A percentile compares a stretch with the other conserved stretches of the same genome.
Evolutionary conservation across 2,113 vertebrate species (phyloP).

Genomic region (Sclerurus mexicanus): DNA sequence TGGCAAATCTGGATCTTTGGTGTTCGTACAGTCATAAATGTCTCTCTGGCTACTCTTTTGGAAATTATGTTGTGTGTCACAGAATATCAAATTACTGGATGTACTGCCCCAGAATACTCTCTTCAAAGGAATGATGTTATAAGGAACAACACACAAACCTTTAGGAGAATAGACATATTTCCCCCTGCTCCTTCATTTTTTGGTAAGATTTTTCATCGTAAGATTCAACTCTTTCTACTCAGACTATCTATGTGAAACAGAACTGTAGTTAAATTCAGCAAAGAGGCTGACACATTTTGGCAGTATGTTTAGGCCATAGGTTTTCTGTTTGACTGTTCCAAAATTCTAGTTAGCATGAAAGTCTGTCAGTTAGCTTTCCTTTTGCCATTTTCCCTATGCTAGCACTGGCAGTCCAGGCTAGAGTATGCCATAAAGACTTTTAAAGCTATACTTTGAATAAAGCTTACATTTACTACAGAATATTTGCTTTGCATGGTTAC

Average conservation of each 20-base stretch:
- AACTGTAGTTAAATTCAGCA: not conserved
- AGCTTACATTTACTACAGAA: not conserved
- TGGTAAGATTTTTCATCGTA: not conserved
- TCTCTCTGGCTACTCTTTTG: not conserved
- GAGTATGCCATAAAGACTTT: not conserved
- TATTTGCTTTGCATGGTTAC: constrained; percentile 14
- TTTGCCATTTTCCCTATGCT: not conserved
- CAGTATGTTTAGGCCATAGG: not conserved
- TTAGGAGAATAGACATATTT: not conserved
- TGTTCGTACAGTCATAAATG: not conserved
- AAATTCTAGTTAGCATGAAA: not conserved
- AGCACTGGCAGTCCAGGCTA: not conserved
- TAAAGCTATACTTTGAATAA: constrained; percentile 3
- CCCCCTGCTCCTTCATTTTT: not conserved
- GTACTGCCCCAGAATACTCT: not conserved
- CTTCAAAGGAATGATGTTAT: not conserved
- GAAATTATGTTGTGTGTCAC: not conserved
- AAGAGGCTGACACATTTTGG: not conserved
- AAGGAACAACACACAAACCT: not conserved
- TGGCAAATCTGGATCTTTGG: not conserved
- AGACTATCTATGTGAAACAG: not conserved
- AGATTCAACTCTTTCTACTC: not conserved
- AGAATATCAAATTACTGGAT: not conserved
- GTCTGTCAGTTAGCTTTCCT: not conserved
- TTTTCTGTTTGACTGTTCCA: not conserved